phyloP scores from a whole-genome alignment of 2,888 invertebrate genomes.

The Polymixis lichenea region DNA sequence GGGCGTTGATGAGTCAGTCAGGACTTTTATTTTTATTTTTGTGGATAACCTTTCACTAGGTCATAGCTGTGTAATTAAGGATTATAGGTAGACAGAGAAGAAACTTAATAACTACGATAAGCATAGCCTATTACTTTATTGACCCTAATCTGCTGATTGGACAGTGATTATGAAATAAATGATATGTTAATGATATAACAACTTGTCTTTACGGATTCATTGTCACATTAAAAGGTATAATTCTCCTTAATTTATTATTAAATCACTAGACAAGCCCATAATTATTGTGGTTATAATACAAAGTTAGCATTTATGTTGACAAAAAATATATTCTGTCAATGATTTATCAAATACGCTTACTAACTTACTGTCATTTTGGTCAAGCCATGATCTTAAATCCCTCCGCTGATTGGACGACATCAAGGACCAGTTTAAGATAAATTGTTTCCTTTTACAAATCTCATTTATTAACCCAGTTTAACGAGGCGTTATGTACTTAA shows the following conservation, averaged over 20 bases:
- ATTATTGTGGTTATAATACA: slow-evolving; percentile 4
- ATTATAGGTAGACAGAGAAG: too few relatives aligned
- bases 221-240: slow-evolving; percentile 6
- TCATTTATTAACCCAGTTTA: slow-evolving; percentile 47
- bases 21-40: too few relatives aligned
- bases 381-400: slow-evolving; percentile 54
- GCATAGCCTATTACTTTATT: too few relatives aligned
- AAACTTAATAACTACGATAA: too few relatives aligned
- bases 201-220: slow-evolving; percentile 1
- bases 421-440: slow-evolving; percentile 37
- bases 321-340: slow-evolving; percentile 29
- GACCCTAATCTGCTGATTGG: slow-evolving; percentile 15
- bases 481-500: slow-evolving; percentile 15
- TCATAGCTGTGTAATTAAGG: too few relatives aligned
- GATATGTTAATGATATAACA: slow-evolving; percentile 12
- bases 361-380: slow-evolving; percentile 13
- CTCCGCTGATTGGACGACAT: slow-evolving; percentile 9
- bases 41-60: too few relatives aligned
- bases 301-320: slow-evolving; percentile 4
- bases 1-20: too few relatives aligned
- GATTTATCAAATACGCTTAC: slow-evolving; percentile 36
- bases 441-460: slow-evolving; percentile 53
- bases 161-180: slow-evolving; percentile 19
- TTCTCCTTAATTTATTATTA: slow-evolving; percentile 9
- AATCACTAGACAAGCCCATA: neutral